A percentile compares a stretch with the other conserved stretches of the same genome.
These are phyloP conservation scores for Morelia viridis DNA, from an alignment of 2,797 vertebrate species.

Conservation along the genomic window DNA sequence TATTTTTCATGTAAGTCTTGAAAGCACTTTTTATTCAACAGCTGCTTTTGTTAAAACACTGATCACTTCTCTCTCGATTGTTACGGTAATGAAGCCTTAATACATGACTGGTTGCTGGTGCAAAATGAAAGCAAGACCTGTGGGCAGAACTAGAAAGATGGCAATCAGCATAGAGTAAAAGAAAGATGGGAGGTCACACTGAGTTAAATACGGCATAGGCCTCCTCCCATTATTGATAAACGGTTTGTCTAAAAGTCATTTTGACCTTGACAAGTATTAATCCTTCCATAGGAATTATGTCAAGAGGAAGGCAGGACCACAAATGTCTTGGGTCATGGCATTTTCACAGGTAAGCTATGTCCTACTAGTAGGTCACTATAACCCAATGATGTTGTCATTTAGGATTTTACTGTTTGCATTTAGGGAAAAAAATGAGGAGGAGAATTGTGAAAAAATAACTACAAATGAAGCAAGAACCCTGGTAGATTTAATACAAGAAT, in stretches of 20 bases:
- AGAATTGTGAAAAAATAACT: background rate
- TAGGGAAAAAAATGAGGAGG: background rate
- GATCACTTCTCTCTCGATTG: constrained; percentile 65
- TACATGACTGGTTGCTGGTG: constrained; percentile 55
- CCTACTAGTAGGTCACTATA: background rate
- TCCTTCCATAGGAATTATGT: constrained; percentile 22
- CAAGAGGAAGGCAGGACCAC: background rate
- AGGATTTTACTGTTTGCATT: background rate
- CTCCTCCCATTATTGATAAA: constrained; percentile 63
- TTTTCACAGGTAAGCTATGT: background rate
- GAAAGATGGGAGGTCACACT: constrained; percentile 60
- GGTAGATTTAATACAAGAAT: background rate
- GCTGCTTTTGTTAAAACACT: constrained; percentile 63
- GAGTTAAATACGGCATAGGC: constrained; percentile 57
- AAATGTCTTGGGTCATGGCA: constrained; percentile 11
- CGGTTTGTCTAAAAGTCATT: constrained; percentile 71
- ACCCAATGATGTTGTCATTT: background rate
- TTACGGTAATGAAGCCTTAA: constrained; percentile 67
- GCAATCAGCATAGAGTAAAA: constrained; percentile 68
- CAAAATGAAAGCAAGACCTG: constrained; percentile 57
- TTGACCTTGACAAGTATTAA: constrained; percentile 73
- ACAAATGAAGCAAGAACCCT: background rate
- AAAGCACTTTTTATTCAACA: constrained; percentile 54
- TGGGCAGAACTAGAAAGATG: constrained; percentile 67
- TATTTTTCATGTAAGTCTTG: constrained; percentile 52